Evolutionary conservation across 2,888 invertebrate species (phyloP), one percentile per base, ranked within the genome.

Genomic region (Nephrocerus scutellatus): DNA sequence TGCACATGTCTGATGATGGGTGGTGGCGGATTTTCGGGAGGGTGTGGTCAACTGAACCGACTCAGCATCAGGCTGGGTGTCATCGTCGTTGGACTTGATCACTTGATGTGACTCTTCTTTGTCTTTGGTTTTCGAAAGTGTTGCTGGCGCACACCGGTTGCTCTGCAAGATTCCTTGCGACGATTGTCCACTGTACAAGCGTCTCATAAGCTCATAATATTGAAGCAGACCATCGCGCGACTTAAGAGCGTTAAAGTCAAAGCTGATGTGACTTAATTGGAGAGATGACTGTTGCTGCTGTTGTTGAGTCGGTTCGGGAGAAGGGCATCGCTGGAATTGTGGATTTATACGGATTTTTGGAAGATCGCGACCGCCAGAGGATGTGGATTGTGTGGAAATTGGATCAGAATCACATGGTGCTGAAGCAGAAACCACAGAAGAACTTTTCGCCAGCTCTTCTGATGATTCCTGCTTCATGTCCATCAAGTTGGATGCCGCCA

Each of bases 191-290:
- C 53, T 46, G 47, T 65, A 64, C 20, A 64, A 55, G 18, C 63
- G 60, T 20, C 60, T 43, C 64, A 65, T 64, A 33, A 65, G 63
- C 34, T 64, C 63, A 41, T 65, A 64, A 42, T 64, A 64, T 22
- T 60, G 54, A 21, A 62, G 41, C 10, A 64, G 55, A 53, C 58
- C 63, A 13, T 62, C 63, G 4, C 50, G 60, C 10, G 62, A 57
- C 45, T 60, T 62, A 2, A 62, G 39, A 41, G 59, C 48, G 43
- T 62, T 53, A 47, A 59, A 49, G 34, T 64, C 61, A 25, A 58
- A 47, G 32, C 44, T 38, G 25, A 7, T 12, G n/a, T 1, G 10
- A 8, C 6, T 24, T 24, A 12, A 13, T n/a, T 6, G 25, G 25
- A 24, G 26, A 18, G 5, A 19, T 26, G 18, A n/a, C 14, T 20